A percentile compares a stretch with the other conserved stretches of the same genome.
Conservation (phyloP, 2,888 invertebrate species). For the Ornithoptera priamus region DNA sequence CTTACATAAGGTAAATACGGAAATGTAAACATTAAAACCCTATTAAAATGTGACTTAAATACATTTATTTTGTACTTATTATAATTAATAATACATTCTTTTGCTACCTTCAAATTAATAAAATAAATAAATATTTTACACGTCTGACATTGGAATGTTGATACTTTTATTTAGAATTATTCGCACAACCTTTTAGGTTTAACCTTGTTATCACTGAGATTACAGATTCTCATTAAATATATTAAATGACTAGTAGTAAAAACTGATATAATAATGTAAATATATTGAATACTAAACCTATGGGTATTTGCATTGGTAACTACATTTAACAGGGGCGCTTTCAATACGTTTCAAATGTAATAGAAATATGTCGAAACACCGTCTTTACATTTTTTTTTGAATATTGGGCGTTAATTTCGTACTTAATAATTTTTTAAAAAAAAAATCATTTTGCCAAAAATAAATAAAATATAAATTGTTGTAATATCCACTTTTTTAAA, state of each 20-base stretch:
- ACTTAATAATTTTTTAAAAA: background rate
- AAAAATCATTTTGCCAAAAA: background rate
- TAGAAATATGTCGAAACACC: background rate
- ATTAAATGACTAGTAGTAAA: slow-evolving; percentile 49
- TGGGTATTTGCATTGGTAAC: slow-evolving; percentile 17
- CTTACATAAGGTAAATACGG: slow-evolving; percentile 35
- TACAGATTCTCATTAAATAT: slow-evolving; percentile 40
- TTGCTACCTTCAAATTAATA: slow-evolving; percentile 1
- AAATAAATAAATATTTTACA: slow-evolving; percentile 8
- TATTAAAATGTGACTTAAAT: background rate
- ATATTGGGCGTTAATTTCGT: background rate
- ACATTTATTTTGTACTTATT: slow-evolving; percentile 3
- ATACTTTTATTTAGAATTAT: slow-evolving; percentile 24
- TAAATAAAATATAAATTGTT: background rate
- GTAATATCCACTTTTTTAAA: slow-evolving; percentile 43
- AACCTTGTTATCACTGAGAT: slow-evolving; percentile 32
- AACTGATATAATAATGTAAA: slow-evolving; percentile 20
- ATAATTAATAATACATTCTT: slow-evolving; percentile 8
- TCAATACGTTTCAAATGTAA: background rate
- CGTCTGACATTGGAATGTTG: slow-evolving; percentile 26
- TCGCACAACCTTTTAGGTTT: slow-evolving; percentile 42
- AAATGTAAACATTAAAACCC: background rate
- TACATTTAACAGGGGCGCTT: slow-evolving; percentile 42
- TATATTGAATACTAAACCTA: slow-evolving; percentile 7
- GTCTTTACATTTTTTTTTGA: background rate